Evolutionary conservation across 2,888 invertebrate species (phyloP).

Genomic region (Oscheius sp.): DNA sequence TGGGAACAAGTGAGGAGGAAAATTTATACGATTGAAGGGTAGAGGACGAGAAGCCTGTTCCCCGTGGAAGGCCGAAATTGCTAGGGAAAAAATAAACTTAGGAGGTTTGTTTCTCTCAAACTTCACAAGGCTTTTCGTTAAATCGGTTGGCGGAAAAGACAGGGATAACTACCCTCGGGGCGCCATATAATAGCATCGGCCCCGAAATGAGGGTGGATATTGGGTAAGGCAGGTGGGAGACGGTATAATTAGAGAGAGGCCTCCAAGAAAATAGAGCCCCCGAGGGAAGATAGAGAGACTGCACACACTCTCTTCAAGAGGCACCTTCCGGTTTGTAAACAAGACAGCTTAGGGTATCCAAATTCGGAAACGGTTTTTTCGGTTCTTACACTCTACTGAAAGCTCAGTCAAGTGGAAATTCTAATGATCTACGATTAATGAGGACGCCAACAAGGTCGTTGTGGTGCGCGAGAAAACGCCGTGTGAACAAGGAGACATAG

Average conservation of each 20-base stretch:
- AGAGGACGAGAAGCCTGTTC: no score
- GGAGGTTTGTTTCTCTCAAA: no score
- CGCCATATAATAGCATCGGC: neutral
- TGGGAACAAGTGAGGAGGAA: no score
- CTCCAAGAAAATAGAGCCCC: slow-evolving; percentile 4
- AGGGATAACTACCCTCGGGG: no score
- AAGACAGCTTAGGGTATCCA: neutral
- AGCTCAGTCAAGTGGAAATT: neutral
- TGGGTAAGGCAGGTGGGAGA: slow-evolving; percentile 6
- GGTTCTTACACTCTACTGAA: neutral
- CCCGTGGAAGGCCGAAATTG: no score
- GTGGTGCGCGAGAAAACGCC: neutral
- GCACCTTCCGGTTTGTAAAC: slow-evolving; percentile 10
- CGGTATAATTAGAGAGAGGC: slow-evolving; percentile 11
- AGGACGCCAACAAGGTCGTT: slow-evolving; percentile 8
- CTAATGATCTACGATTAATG: slow-evolving; percentile 16
- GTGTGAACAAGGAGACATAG: neutral
- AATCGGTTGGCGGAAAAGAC: no score
- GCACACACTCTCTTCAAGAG: neutral
- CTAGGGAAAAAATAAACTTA: no score
- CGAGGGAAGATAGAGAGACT: neutral
- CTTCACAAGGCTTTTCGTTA: no score
- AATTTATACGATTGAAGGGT: no score
- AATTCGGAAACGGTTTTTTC: neutral
- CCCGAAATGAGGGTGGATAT: neutral